Evolutionary conservation across 2,888 invertebrate species (phyloP).

Genomic region (Drosophila paracracens): DNA sequence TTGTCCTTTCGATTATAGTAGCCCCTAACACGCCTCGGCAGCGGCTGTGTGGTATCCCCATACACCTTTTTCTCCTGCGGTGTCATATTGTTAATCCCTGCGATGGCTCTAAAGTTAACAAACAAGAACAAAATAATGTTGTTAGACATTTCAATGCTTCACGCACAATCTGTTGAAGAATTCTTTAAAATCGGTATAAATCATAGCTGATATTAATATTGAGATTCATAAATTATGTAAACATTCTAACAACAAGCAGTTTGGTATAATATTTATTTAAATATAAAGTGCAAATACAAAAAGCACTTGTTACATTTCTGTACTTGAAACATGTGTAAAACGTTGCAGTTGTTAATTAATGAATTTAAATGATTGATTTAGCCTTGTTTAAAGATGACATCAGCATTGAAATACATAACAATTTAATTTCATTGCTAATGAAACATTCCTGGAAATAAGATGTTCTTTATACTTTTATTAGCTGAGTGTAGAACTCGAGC

Average conservation of each 20-base stretch:
- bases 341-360: neutral
- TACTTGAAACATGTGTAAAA: too few species aligned
- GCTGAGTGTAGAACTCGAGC: too few species aligned
- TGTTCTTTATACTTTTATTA: neutral
- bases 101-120: neutral
- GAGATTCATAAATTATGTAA: neutral
- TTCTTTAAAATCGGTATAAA: neutral
- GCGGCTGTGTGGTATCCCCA: constrained; percentile 76
- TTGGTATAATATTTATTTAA: too few species aligned
- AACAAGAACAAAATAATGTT: neutral
- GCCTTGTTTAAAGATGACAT: neutral
- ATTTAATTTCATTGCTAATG: neutral
- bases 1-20: constrained; percentile 77
- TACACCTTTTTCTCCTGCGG: constrained; percentile 64
- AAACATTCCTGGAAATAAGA: neutral
- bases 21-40: constrained; percentile 32
- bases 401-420: neutral
- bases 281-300: too few species aligned
- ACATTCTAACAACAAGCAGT: neutral
- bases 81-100: constrained; percentile 7
- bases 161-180: neutral
- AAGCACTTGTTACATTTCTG: too few species aligned
- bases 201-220: neutral
- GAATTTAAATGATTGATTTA: neutral
- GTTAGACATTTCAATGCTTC: neutral